Conservation (phyloP, 2,113 vertebrate species). For the Indicator indicator region DNA sequence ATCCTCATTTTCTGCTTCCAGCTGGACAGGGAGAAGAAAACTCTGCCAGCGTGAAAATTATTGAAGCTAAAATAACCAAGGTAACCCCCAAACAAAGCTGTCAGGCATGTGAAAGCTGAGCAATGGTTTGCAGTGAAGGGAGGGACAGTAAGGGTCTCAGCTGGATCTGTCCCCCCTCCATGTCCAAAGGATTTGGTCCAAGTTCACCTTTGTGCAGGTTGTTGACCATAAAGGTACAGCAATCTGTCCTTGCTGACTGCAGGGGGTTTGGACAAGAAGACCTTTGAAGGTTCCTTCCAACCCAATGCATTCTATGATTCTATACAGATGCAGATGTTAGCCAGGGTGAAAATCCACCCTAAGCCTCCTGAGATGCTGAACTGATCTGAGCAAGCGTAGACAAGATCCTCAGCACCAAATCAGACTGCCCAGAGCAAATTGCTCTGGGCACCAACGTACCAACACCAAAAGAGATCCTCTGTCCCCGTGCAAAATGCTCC, state of each 20-base stretch:
- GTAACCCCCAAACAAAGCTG: background rate
- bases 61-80: background rate
- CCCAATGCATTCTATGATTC: too few relatives aligned
- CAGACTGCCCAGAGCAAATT: background rate
- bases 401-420: background rate
- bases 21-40: background rate
- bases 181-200: background rate
- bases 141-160: background rate
- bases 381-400: background rate
- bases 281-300: too few relatives aligned
- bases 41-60: background rate
- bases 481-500: accelerated
- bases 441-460: background rate
- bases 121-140: background rate
- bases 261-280: too few relatives aligned
- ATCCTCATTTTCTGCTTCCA: background rate
- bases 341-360: background rate
- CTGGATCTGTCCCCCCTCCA: background rate
- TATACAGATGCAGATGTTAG: background rate
- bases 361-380: background rate
- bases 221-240: background rate
- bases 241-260: too few relatives aligned
- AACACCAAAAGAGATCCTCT: background rate
- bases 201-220: background rate
- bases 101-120: accelerated